A percentile compares a stretch with the other conserved stretches of the same genome.
These are phyloP conservation scores for Melanocharis versteri DNA, from an alignment of 2,113 vertebrate genomes.

Conservation along the genomic window DNA sequence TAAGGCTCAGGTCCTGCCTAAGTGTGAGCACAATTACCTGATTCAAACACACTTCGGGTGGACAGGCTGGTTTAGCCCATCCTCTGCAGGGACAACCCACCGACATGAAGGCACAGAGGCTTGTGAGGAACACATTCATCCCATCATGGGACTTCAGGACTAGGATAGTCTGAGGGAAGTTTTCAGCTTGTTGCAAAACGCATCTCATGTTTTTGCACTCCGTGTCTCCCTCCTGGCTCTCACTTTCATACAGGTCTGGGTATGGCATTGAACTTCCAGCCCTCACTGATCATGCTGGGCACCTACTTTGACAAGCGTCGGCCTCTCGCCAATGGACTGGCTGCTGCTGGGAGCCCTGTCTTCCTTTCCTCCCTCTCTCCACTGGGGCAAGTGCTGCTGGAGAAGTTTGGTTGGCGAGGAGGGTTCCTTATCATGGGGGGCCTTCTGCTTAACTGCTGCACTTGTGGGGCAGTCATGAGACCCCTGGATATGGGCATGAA, in stretches of 20 bases:
- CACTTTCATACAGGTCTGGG: slow-evolving; percentile 66
- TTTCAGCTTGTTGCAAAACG: background rate
- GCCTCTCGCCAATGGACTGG: slow-evolving; percentile 79
- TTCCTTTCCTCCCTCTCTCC: slow-evolving; percentile 78
- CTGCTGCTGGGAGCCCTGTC: slow-evolving; percentile 79
- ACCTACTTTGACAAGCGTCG: slow-evolving; percentile 77
- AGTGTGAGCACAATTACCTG: background rate
- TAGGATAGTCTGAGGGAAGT: background rate
- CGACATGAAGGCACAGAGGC: background rate
- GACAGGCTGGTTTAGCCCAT: background rate
- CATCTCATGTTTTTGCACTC: background rate
- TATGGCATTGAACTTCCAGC: slow-evolving; percentile 80
- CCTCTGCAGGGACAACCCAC: background rate
- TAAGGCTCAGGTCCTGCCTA: background rate
- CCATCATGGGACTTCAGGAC: background rate
- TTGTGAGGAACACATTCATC: background rate
- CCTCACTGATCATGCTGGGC: slow-evolving; percentile 79
- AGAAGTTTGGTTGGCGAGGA: slow-evolving; percentile 79
- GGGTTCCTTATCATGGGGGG: slow-evolving; percentile 81
- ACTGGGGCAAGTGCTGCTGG: slow-evolving; percentile 75
- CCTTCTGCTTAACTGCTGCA: slow-evolving; percentile 80
- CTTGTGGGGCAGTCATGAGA: slow-evolving; percentile 78
- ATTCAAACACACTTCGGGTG: background rate
- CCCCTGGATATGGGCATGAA: slow-evolving; percentile 59
- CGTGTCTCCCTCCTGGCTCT: background rate